phyloP scores from a whole-genome alignment of 1,140 invertebrate genomes.

The Dinothrombium tinctorium region DNA sequence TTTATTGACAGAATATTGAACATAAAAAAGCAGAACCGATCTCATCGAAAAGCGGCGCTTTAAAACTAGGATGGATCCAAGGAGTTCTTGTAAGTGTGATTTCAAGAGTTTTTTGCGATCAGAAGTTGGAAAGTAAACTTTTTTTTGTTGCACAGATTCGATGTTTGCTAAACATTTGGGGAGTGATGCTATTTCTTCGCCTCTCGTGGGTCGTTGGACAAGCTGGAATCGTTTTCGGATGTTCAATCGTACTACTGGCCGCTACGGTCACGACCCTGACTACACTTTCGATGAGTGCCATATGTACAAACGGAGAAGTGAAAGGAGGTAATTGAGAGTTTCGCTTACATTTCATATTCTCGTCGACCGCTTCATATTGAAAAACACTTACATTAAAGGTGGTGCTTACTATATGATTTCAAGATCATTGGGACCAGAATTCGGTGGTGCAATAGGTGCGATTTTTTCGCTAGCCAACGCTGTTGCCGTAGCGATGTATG shows the following conservation, averaged over 20 bases:
- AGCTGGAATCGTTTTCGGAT: constrained; percentile 15
- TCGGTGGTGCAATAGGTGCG: constrained; percentile 86
- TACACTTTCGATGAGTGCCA: constrained; percentile 81
- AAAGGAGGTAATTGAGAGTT: constrained; percentile 94
- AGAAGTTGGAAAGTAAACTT: too few species aligned
- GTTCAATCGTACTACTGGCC: constrained; percentile 46
- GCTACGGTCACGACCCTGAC: constrained; percentile 83
- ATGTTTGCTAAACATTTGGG: constrained; percentile 34
- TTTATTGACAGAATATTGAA: too few species aligned
- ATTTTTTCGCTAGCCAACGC: constrained; percentile 82
- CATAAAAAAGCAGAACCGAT: not conserved
- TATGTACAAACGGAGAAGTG: constrained; percentile 94
- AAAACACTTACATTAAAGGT: constrained; percentile 29
- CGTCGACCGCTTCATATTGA: not conserved
- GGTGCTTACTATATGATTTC: constrained; percentile 94
- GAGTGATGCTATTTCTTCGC: constrained; percentile 34
- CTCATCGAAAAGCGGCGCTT: constrained; percentile 5
- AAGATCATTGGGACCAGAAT: constrained; percentile 83
- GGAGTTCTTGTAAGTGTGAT: constrained; percentile 20
- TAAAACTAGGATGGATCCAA: constrained; percentile 30
- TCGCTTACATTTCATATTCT: constrained; percentile 11
- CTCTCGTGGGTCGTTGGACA: constrained; percentile 30
- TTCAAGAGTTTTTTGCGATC: not conserved
- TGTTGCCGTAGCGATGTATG: constrained; percentile 89
- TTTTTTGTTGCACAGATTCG: constrained; percentile 15